phyloP scores from a whole-genome alignment of 2,888 invertebrate species.

The Vannuccia rotundouncinata region DNA sequence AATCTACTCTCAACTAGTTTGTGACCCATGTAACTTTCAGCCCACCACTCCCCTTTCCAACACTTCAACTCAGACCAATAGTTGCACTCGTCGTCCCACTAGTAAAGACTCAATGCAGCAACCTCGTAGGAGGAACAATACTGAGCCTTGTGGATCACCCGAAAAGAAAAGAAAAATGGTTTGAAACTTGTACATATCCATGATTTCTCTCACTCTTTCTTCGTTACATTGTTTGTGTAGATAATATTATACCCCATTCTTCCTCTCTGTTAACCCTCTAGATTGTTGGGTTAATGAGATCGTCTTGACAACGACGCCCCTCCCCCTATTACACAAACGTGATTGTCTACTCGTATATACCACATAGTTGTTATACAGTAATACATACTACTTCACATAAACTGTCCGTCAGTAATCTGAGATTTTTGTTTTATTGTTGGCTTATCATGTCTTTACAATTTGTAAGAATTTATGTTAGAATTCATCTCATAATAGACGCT shows the following conservation, averaged over 20 bases:
- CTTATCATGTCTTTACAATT: too few relatives aligned
- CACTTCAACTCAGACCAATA: neutral
- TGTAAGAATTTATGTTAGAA: too few relatives aligned
- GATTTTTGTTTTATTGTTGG: neutral
- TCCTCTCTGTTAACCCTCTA: neutral
- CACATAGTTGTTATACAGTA: neutral
- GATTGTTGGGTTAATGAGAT: neutral
- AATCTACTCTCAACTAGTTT: conserved; percentile 46
- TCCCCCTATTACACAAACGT: neutral
- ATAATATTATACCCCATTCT: neutral
- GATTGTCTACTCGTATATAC: neutral
- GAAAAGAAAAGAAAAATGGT: neutral
- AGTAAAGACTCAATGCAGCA: neutral
- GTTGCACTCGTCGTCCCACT: neutral
- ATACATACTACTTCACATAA: too few relatives aligned
- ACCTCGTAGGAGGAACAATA: conserved; percentile 1
- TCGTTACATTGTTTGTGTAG: neutral
- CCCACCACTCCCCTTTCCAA: neutral
- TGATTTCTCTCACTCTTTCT: neutral
- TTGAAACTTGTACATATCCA: neutral
- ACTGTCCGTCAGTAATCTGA: neutral
- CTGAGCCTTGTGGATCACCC: neutral
- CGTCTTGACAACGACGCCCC: neutral
- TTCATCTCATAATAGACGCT: too few relatives aligned
- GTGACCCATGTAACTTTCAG: neutral